Evolutionary conservation across 2,113 vertebrate species (phyloP).

Genomic region (Mobula hypostoma): DNA sequence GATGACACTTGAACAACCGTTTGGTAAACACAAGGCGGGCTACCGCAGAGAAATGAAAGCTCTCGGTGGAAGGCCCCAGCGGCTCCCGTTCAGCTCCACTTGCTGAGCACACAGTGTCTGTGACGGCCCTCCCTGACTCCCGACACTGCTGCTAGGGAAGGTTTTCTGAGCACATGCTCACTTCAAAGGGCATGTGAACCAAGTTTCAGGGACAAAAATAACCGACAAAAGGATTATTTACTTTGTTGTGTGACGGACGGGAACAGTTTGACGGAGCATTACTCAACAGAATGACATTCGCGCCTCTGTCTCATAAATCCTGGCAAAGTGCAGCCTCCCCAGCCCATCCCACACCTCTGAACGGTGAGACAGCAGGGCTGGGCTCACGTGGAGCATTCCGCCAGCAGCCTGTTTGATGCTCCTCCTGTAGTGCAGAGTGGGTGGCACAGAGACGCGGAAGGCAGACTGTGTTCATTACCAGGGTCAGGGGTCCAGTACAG

Average conservation of each 20-base stretch:
- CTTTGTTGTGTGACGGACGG: neutral
- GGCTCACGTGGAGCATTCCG: too few species aligned
- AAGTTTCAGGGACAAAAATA: neutral
- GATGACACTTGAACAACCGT: neutral
- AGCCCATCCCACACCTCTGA: too few species aligned
- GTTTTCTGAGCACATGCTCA: conserved; percentile 1
- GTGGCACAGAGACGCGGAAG: too few species aligned
- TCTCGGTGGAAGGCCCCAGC: neutral
- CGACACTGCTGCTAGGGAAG: neutral
- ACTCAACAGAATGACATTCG: neutral
- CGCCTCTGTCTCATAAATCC: neutral
- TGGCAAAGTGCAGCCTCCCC: too few species aligned
- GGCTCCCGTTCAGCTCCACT: neutral
- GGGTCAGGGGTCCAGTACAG: too few species aligned
- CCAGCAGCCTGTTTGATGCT: too few species aligned
- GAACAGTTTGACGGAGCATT: neutral
- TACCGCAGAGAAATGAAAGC: neutral
- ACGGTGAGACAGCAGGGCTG: too few species aligned
- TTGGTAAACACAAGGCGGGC: too few species aligned
- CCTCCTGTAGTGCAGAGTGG: too few species aligned
- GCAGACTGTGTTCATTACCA: too few species aligned
- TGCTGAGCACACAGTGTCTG: neutral
- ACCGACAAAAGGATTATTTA: conserved; percentile 7
- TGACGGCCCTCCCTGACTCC: neutral
- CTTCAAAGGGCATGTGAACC: neutral